Conservation (phyloP, 2,888 invertebrate genomes). For the Agelastica alni region DNA sequence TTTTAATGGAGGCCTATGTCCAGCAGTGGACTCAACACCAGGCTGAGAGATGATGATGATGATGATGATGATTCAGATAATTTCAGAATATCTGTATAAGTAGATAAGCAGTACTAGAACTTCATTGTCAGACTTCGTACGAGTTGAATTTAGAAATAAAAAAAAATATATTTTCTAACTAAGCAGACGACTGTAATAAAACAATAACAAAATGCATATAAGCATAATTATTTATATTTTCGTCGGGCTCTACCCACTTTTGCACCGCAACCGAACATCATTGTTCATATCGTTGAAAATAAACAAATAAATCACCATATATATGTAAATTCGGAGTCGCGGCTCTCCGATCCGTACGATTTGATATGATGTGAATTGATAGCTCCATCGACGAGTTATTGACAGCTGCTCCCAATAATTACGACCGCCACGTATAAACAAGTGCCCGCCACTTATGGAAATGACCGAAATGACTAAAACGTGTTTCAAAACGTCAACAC, state of each 20-base stretch:
- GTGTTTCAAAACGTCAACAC: constrained; percentile 31
- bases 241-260: constrained; percentile 8
- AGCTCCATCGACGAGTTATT: constrained; percentile 23
- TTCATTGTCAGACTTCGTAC: too few species aligned
- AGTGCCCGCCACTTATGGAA: constrained; percentile 29
- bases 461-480: constrained; percentile 27
- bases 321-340: constrained; percentile 11
- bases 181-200: not conserved
- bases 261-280: not conserved
- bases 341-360: constrained; percentile 10
- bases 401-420: constrained; percentile 27
- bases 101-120: too few species aligned
- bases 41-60: too few species aligned
- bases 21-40: too few species aligned
- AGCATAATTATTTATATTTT: constrained; percentile 10
- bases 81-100: too few species aligned
- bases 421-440: constrained; percentile 25
- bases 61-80: too few species aligned
- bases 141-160: too few species aligned
- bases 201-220: constrained; percentile 3
- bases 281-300: constrained; percentile 15
- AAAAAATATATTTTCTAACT: too few species aligned
- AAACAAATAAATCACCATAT: constrained; percentile 17
- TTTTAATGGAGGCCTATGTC: too few species aligned
- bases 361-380: constrained; percentile 25